Evolutionary conservation across 2,888 invertebrate species (phyloP).

Genomic region (Euclidia mi): DNA sequence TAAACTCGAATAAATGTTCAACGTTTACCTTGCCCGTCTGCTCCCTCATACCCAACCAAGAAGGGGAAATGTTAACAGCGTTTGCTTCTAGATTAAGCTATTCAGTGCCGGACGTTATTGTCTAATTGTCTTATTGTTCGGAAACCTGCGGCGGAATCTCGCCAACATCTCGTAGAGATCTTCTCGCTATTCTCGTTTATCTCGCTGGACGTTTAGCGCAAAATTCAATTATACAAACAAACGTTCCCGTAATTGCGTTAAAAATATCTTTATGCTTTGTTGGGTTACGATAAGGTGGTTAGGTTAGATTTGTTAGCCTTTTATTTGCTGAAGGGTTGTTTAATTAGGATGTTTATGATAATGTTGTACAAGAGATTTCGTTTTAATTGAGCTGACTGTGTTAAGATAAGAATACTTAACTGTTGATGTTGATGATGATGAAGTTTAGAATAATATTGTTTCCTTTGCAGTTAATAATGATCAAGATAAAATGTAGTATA

Average conservation of each 20-base stretch:
- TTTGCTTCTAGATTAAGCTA: slow-evolving; percentile 79
- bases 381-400: no score
- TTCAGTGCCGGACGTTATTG: slow-evolving; percentile 76
- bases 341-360: neutral
- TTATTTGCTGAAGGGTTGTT: slow-evolving; percentile 9
- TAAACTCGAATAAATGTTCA: no score
- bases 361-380: no score
- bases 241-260: slow-evolving; percentile 32
- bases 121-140: slow-evolving; percentile 84
- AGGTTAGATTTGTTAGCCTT: slow-evolving; percentile 2
- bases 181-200: slow-evolving; percentile 38
- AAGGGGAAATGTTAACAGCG: slow-evolving; percentile 69
- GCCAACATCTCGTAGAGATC: slow-evolving; percentile 14
- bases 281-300: slow-evolving; percentile 11
- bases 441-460: no score
- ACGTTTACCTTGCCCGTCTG: slow-evolving; percentile 56
- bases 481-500: no score
- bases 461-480: no score
- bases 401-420: no score
- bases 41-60: slow-evolving; percentile 23
- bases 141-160: slow-evolving; percentile 59
- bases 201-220: slow-evolving; percentile 43
- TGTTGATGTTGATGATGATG: no score
- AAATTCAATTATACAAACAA: slow-evolving; percentile 21
- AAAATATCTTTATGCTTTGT: slow-evolving; percentile 22